A percentile compares a stretch with the other conserved stretches of the same genome.
These are phyloP conservation scores for Gallinago paraguaiae DNA, from an alignment of 2,113 vertebrate species.

Conservation along the genomic window DNA sequence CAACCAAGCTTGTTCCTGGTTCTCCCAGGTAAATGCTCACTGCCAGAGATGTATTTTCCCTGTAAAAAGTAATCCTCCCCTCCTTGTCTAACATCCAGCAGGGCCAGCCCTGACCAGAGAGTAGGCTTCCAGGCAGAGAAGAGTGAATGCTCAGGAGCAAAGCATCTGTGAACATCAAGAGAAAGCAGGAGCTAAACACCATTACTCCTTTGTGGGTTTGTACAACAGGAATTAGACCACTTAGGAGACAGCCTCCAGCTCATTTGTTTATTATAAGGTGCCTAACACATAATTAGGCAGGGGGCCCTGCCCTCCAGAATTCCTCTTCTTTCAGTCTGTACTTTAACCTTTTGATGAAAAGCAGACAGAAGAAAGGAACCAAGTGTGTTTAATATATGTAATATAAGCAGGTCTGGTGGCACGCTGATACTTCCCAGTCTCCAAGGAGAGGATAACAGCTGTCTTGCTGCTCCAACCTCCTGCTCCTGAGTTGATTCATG, in stretches of 20 bases:
- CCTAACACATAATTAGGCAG: neutral
- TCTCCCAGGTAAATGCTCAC: neutral
- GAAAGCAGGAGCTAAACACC: neutral
- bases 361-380: neutral
- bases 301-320: neutral
- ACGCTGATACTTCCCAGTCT: slow-evolving; percentile 4
- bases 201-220: neutral
- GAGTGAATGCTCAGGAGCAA: neutral
- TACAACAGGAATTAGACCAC: neutral
- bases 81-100: neutral
- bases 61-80: neutral
- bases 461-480: slow-evolving; percentile 12
- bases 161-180: neutral
- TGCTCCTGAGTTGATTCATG: neutral
- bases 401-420: slow-evolving; percentile 18
- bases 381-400: neutral
- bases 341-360: slow-evolving; percentile 6
- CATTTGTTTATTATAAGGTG: neutral
- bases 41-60: neutral
- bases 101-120: neutral
- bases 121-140: neutral
- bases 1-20: neutral
- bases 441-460: slow-evolving; percentile 32
- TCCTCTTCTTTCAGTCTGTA: neutral
- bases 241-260: neutral